These are phyloP conservation scores for Abrostola tripartita DNA, from an alignment of 2,888 invertebrate species.

Conservation along the genomic window DNA sequence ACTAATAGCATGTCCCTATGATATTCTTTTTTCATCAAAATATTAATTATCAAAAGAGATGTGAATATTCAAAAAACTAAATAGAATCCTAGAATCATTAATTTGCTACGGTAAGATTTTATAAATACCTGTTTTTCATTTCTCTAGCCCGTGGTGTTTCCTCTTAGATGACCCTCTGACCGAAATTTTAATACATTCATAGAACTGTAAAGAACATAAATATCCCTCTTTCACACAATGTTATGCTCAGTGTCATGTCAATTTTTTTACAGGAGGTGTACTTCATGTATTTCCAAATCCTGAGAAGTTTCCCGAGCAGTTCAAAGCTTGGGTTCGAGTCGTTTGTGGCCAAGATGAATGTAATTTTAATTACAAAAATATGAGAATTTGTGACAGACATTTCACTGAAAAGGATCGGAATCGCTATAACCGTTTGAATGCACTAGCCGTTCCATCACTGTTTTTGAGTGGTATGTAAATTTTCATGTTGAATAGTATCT, in stretches of 20 bases:
- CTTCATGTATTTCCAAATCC: slow-evolving; percentile 18
- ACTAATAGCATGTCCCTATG: too few species aligned
- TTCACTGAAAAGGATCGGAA: slow-evolving; percentile 15
- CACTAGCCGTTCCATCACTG: slow-evolving; percentile 18
- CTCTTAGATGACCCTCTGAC: too few species aligned
- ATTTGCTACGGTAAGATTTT: too few species aligned
- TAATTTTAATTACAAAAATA: slow-evolving; percentile 20
- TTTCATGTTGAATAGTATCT: neutral
- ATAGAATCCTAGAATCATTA: too few species aligned
- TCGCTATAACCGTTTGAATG: slow-evolving; percentile 21
- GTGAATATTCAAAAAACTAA: too few species aligned
- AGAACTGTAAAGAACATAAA: neutral
- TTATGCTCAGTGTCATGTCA: too few species aligned
- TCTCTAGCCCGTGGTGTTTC: too few species aligned
- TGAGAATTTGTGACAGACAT: too few species aligned
- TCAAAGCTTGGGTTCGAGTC: slow-evolving; percentile 14
- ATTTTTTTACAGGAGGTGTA: slow-evolving; percentile 9
- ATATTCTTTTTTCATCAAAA: too few species aligned
- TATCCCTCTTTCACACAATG: neutral
- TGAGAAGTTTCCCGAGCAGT: slow-evolving; percentile 16
- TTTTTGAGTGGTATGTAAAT: slow-evolving; percentile 19
- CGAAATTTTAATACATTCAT: neutral
- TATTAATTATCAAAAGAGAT: too few species aligned
- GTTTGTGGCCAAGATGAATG: slow-evolving; percentile 11
- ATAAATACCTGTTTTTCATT: too few species aligned